Conservation (phyloP, 2,797 vertebrate species). For the Remorina albescens region DNA sequence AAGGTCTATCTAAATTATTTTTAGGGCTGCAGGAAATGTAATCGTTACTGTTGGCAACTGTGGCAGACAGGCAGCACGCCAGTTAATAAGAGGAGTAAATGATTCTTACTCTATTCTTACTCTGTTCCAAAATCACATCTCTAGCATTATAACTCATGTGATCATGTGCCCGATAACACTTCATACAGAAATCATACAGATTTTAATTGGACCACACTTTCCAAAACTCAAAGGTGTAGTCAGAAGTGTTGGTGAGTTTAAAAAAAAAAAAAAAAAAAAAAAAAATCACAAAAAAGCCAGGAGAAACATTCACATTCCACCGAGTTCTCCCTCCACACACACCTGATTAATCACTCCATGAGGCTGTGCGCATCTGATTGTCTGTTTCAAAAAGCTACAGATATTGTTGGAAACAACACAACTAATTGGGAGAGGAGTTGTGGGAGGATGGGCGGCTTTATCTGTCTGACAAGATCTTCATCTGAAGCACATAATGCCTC, state of each 20-base stretch:
- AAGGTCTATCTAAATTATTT: neutral
- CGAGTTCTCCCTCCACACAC: neutral
- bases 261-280: neutral
- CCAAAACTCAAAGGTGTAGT: too few species aligned
- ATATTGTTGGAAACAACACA: neutral
- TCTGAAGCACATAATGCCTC: neutral
- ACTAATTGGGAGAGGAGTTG: neutral
- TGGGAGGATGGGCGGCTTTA: neutral
- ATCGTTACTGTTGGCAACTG: neutral
- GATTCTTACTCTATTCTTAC: neutral
- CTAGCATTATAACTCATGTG: neutral
- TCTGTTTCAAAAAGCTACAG: neutral
- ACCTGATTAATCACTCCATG: neutral
- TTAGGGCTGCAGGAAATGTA: neutral
- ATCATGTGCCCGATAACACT: neutral
- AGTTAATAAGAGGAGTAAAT: neutral
- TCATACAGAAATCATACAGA: neutral
- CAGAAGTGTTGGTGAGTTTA: neutral
- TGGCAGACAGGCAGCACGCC: neutral
- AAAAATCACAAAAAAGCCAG: too few species aligned
- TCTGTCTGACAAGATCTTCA: neutral
- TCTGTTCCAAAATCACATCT: neutral
- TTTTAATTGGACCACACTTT: too few species aligned
- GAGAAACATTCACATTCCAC: too few species aligned
- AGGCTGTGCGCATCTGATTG: neutral